These are phyloP conservation scores for Berghia stephanieae DNA, from an alignment of 1,140 invertebrate genomes.

Conservation along the genomic window DNA sequence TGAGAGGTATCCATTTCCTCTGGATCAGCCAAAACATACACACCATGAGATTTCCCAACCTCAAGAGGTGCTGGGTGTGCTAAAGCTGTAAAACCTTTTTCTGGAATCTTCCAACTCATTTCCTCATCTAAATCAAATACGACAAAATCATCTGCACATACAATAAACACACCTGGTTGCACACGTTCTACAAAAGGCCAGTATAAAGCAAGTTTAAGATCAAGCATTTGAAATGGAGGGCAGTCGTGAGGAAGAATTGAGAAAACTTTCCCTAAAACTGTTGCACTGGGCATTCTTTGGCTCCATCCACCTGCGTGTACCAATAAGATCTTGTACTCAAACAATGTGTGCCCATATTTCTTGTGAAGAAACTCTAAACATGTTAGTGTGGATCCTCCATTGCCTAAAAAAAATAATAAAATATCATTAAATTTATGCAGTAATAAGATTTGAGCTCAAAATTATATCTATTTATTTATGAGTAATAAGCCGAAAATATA, in stretches of 20 bases:
- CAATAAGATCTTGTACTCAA: slow-evolving; percentile 60
- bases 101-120: slow-evolving; percentile 53
- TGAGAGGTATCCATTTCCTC: slow-evolving; percentile 36
- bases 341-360: slow-evolving; percentile 56
- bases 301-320: slow-evolving; percentile 69
- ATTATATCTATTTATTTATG: too few species aligned
- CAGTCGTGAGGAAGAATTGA: slow-evolving; percentile 62
- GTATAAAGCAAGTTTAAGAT: slow-evolving; percentile 68
- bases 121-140: slow-evolving; percentile 59
- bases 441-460: too few species aligned
- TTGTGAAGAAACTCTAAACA: slow-evolving; percentile 55
- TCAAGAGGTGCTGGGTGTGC: slow-evolving; percentile 67
- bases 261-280: slow-evolving; percentile 68
- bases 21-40: slow-evolving; percentile 64
- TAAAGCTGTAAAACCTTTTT: slow-evolving; percentile 66
- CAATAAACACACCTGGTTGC: slow-evolving; percentile 67
- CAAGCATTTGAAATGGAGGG: slow-evolving; percentile 64
- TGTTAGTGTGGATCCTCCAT: slow-evolving; percentile 67
- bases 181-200: slow-evolving; percentile 66
- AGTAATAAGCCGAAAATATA: background rate
- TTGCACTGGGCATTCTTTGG: slow-evolving; percentile 67
- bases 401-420: slow-evolving; percentile 54
- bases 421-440: too few species aligned
- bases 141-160: slow-evolving; percentile 68
- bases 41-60: slow-evolving; percentile 67